Evolutionary conservation across 2,113 vertebrate species (phyloP).

Genomic region (Pseudopipra pipra): DNA sequence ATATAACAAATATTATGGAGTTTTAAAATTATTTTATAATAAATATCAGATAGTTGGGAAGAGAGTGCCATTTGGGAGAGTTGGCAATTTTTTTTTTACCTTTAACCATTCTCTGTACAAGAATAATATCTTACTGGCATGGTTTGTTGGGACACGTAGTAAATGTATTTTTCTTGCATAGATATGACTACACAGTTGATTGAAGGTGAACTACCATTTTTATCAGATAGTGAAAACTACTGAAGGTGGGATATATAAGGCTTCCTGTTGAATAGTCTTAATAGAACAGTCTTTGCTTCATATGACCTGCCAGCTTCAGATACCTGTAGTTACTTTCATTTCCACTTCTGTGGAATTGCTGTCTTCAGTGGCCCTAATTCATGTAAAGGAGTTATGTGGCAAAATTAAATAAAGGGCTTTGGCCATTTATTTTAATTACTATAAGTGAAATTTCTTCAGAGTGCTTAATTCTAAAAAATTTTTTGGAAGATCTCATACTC

Average conservation of each 20-base stretch:
- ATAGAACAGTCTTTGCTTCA: neutral
- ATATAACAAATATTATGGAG: neutral
- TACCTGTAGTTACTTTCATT: neutral
- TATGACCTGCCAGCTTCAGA: neutral
- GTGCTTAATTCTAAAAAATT: neutral
- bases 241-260: neutral
- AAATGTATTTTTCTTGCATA: neutral
- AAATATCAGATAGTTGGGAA: neutral
- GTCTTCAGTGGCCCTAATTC: neutral
- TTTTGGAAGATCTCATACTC: neutral
- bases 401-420: neutral
- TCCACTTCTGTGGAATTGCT: neutral
- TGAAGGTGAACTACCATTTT: neutral
- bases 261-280: neutral
- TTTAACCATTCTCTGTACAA: neutral
- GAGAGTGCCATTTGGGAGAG: neutral
- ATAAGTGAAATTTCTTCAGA: neutral
- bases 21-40: neutral
- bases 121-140: neutral
- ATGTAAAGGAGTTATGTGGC: neutral
- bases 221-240: neutral
- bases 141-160: neutral
- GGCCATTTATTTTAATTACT: neutral
- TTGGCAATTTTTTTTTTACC: neutral
- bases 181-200: neutral